Conservation (phyloP, 2,797 vertebrate species). For the Ptychadena robeensis region DNA sequence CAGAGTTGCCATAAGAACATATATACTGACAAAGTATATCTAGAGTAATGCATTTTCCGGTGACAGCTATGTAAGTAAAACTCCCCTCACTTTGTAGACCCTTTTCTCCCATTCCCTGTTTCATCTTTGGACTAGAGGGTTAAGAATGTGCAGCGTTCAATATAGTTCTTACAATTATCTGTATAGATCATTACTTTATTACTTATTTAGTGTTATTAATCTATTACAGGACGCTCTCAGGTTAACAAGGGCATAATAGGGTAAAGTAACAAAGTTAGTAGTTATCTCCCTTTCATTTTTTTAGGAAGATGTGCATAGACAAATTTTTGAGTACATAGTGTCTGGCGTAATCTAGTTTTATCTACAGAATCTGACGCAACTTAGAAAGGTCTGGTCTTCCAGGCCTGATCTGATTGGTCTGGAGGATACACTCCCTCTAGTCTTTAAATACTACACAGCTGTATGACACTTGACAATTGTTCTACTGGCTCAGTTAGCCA, state of each 20-base stretch:
- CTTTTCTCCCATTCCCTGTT: no score
- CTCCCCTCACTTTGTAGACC: no score
- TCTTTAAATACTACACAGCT: conserved; percentile 77
- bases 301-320: conserved; percentile 62
- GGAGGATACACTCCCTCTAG: conserved; percentile 76
- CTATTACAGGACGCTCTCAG: neutral
- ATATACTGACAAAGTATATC: no score
- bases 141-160: no score
- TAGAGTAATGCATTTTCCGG: no score
- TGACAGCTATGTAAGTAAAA: no score
- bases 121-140: no score
- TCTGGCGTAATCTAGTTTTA: conserved; percentile 72
- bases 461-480: conserved; percentile 67
- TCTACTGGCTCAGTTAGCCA: conserved; percentile 65
- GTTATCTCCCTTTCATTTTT: conserved; percentile 46
- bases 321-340: conserved; percentile 75
- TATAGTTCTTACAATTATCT: no score
- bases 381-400: conserved; percentile 74
- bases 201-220: no score
- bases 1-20: no score
- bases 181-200: no score
- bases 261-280: neutral
- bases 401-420: conserved; percentile 75
- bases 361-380: conserved; percentile 77
- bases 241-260: conserved; percentile 10